Percentiles rank a stretch among this genome's conserved stretches.
phyloP scores from a whole-genome alignment of 2,888 invertebrate species.

The Trachelus tabidus region DNA sequence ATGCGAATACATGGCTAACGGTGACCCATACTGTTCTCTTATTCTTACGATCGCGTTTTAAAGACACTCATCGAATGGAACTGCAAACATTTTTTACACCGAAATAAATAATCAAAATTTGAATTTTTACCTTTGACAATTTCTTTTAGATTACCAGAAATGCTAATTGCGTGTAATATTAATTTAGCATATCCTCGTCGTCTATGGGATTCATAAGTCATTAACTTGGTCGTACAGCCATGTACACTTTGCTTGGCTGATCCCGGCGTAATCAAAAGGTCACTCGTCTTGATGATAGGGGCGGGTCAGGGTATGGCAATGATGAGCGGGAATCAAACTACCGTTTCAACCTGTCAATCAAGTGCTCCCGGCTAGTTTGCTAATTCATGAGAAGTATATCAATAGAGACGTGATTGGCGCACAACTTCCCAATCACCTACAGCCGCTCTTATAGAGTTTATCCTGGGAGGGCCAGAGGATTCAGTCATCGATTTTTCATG shows the following conservation, averaged over 20 bases:
- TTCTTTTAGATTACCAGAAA: neutral
- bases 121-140: neutral
- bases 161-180: neutral
- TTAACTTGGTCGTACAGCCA: neutral
- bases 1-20: neutral
- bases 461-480: slow-evolving; percentile 4
- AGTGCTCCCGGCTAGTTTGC: neutral
- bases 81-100: neutral
- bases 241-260: neutral
- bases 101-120: neutral
- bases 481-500: neutral
- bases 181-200: neutral
- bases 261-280: neutral
- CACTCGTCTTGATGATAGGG: neutral
- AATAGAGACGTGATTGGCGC: neutral
- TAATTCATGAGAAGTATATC: neutral
- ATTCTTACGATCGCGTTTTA: too few species aligned
- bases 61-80: neutral
- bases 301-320: slow-evolving; percentile 27
- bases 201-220: neutral
- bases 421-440: slow-evolving; percentile 2
- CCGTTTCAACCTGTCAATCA: slow-evolving; percentile 43
- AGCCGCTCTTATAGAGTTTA: neutral
- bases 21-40: neutral
- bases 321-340: slow-evolving; percentile 34